Percentiles rank a stretch among this genome's conserved stretches.
phyloP scores from a whole-genome alignment of 2,113 vertebrate genomes.

The Cygnus atratus region DNA sequence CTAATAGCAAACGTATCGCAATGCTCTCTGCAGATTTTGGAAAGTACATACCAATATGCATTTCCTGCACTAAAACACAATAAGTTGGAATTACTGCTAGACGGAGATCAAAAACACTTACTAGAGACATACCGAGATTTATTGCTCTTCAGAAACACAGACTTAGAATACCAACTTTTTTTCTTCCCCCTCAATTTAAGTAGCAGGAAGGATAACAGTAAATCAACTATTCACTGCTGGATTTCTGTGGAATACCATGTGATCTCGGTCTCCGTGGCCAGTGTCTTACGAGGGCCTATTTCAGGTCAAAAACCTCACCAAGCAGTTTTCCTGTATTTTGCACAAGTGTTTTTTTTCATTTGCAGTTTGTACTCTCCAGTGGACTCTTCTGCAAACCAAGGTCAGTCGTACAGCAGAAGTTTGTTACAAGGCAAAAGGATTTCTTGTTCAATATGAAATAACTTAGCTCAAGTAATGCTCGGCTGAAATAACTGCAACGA shows the following conservation, averaged over 20 bases:
- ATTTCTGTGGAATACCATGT: not conserved
- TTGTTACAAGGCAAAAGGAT: not conserved
- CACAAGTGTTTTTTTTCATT: constrained; percentile 33
- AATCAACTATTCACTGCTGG: not conserved
- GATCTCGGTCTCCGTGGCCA: not conserved
- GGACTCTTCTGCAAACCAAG: not conserved
- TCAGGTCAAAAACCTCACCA: not conserved
- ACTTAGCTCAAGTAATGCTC: not conserved
- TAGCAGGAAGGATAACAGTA: not conserved
- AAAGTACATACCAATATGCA: not conserved
- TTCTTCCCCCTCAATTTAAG: not conserved
- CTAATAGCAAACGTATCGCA: not conserved
- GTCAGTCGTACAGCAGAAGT: constrained; percentile 3
- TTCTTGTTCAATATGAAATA: constrained; percentile 6
- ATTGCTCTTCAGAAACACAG: not conserved
- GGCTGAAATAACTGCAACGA: not conserved
- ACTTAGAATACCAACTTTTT: not conserved
- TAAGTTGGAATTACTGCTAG: not conserved
- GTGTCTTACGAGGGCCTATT: not conserved
- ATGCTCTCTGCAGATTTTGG: not conserved
- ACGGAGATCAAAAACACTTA: not conserved
- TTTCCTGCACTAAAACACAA: not conserved
- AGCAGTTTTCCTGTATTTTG: not conserved
- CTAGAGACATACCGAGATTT: not conserved
- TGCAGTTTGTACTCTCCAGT: not conserved